Evolutionary conservation across 1,140 invertebrate species (phyloP).

Genomic region (Ceratina australensis): DNA sequence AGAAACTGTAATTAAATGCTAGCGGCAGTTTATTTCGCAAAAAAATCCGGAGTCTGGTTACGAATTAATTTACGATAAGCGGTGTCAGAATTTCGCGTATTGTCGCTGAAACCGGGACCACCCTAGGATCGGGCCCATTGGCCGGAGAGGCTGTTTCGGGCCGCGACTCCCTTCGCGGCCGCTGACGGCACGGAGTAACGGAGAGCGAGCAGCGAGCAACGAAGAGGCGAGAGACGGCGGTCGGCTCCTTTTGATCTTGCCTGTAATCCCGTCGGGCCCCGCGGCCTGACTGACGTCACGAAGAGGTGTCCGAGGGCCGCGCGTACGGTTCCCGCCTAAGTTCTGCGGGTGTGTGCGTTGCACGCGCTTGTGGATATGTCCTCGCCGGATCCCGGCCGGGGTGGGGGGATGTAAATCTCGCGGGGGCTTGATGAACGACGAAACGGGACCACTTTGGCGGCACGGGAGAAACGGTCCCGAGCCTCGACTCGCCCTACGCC

Average conservation of each 20-base stretch:
- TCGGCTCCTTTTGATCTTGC: conserved; percentile 78
- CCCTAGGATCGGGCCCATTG: conserved; percentile 4
- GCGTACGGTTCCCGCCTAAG: conserved; percentile 19
- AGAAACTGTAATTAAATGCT: no score
- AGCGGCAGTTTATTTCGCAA: no score
- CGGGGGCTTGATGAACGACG: conserved; percentile 59
- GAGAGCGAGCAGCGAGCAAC: background rate
- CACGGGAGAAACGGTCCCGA: conserved; percentile 25
- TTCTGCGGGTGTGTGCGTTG: conserved; percentile 41
- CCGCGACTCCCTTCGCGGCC: conserved; percentile 43
- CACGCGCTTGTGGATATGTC: conserved; percentile 59
- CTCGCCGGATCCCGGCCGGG: conserved; percentile 27
- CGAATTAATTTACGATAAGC: no score
- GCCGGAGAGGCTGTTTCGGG: conserved; percentile 2
- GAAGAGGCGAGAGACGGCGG: conserved; percentile 58
- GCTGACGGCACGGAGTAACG: conserved; percentile 38
- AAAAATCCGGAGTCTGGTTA: no score
- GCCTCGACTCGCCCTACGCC: background rate
- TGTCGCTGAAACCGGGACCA: conserved; percentile 24
- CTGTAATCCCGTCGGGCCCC: conserved; percentile 79
- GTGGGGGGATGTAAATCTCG: conserved; percentile 58
- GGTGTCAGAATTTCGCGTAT: conserved; percentile 37
- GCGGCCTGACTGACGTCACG: conserved; percentile 78
- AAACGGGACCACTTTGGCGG: conserved; percentile 60
- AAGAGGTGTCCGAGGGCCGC: conserved; percentile 71